Conservation (phyloP, 1,140 invertebrate genomes). For the Aphaenogaster floridana region DNA sequence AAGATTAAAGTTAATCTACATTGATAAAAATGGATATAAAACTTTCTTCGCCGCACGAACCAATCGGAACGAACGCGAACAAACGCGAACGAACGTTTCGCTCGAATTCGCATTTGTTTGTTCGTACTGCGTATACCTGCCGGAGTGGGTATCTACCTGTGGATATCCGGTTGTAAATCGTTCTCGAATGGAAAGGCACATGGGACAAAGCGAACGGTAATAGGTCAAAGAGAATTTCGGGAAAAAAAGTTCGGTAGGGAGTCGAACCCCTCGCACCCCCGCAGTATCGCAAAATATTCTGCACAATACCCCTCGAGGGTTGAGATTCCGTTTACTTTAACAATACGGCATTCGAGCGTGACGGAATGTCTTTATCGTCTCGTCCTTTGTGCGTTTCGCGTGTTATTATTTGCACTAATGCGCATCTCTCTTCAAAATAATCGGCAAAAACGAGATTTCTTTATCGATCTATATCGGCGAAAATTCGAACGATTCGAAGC, state of each 20-base stretch:
- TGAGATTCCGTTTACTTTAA: background rate
- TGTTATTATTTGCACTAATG: background rate
- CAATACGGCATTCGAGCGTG: background rate
- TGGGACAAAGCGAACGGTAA: background rate
- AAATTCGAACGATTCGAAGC: background rate
- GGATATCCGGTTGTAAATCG: slow-evolving; percentile 6
- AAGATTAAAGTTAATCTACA: too few relatives aligned
- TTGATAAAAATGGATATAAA: too few relatives aligned
- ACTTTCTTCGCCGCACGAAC: background rate
- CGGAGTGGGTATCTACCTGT: slow-evolving; percentile 1
- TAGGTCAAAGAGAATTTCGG: background rate
- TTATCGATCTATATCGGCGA: background rate
- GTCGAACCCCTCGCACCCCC: too few relatives aligned
- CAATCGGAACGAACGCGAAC: background rate
- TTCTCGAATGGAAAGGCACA: background rate
- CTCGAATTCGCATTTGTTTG: background rate
- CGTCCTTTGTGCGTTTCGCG: background rate
- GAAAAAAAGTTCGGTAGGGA: background rate
- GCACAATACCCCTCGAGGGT: background rate
- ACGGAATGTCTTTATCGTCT: background rate
- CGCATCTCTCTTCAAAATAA: background rate
- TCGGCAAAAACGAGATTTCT: background rate
- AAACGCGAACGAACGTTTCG: background rate
- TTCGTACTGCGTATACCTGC: background rate
- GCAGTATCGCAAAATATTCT: background rate